phyloP scores from a whole-genome alignment of 2,797 vertebrate genomes.

The Cyclopterus lumpus region DNA sequence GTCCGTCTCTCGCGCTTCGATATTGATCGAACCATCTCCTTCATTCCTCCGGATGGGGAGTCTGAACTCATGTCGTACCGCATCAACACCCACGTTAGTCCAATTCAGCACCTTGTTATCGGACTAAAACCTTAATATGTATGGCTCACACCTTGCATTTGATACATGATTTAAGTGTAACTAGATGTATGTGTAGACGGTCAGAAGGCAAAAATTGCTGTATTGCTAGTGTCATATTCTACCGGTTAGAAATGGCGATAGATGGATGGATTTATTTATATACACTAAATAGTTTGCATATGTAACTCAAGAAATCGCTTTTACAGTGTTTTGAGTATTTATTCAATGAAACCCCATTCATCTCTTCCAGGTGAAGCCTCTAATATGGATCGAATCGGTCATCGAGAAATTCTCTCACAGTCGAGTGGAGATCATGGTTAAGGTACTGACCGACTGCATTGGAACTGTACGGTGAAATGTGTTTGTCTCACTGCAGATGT shows the following conservation, averaged over 20 bases:
- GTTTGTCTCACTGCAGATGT: background rate
- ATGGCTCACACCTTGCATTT: background rate
- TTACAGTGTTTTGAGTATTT: background rate
- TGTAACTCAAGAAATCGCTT: background rate
- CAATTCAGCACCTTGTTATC: background rate
- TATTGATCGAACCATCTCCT: slow-evolving; percentile 93
- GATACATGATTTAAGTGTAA: background rate
- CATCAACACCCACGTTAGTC: slow-evolving; percentile 90
- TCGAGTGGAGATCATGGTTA: slow-evolving; percentile 95
- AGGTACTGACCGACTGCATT: slow-evolving; percentile 76
- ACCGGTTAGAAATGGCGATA: background rate
- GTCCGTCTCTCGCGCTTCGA: slow-evolving; percentile 94
- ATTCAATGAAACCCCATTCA: background rate
- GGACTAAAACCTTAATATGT: background rate
- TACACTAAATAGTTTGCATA: background rate
- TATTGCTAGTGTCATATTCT: background rate
- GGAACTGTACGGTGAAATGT: background rate
- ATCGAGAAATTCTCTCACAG: slow-evolving; percentile 97
- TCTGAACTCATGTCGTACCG: slow-evolving; percentile 97
- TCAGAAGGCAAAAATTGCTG: background rate
- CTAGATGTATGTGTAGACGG: background rate
- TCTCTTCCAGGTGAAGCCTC: slow-evolving; percentile 88
- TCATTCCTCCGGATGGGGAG: slow-evolving; percentile 93
- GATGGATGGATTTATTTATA: background rate
- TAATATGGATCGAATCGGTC: slow-evolving; percentile 96